Evolutionary conservation across 2,113 vertebrate genomes (phyloP).

Genomic region (Plestiodon gilberti): DNA sequence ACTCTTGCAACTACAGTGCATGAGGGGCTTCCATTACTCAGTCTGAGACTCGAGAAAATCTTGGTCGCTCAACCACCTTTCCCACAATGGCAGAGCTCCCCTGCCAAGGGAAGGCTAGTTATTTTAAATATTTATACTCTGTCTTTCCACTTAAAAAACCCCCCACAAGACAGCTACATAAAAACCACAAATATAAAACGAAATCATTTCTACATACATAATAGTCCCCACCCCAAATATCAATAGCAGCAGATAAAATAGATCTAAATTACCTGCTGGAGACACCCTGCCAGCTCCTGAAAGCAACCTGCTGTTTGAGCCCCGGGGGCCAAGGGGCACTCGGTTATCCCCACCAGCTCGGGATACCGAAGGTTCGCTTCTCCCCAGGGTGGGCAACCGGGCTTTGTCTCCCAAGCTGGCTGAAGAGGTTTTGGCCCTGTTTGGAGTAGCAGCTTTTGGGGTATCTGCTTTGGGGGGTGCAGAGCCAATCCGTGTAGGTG

Average conservation of each 20-base stretch:
- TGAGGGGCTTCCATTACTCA: no score
- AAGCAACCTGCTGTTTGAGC: not conserved
- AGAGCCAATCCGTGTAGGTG: constrained; percentile 22
- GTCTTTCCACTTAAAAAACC: not conserved
- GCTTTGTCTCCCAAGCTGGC: constrained; percentile 40
- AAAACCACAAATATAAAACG: not conserved
- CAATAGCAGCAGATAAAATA: not conserved
- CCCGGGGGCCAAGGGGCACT: accelerated
- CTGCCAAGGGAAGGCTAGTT: no score
- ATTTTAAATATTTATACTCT: not conserved
- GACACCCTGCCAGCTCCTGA: not conserved
- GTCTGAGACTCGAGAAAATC: no score
- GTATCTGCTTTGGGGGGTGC: constrained; percentile 27
- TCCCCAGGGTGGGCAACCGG: not conserved
- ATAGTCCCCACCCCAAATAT: no score
- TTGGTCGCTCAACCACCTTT: no score
- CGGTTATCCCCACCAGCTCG: constrained; percentile 45
- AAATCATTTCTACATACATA: no score
- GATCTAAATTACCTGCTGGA: constrained; percentile 41
- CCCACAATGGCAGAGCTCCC: no score
- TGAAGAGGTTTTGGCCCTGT: not conserved
- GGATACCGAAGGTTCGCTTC: constrained; percentile 11
- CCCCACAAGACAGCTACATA: no score
- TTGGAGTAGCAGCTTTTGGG: not conserved
- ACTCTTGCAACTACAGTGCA: no score